Conservation (phyloP, 2,113 vertebrate genomes). For the Seriola rivoliana region DNA sequence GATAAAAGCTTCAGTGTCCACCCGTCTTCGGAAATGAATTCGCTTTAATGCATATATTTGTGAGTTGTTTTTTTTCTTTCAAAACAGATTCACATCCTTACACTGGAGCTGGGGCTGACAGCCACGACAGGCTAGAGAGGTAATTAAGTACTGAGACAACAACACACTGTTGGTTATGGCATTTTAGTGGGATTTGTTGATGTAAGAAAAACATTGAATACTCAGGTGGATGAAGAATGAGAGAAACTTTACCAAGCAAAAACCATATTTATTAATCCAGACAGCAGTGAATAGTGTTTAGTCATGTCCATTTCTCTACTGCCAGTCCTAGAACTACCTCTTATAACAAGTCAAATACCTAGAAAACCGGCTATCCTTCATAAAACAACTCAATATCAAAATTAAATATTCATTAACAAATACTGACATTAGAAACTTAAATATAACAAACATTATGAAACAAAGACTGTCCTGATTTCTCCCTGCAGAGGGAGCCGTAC, state of each 20-base stretch:
- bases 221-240: not conserved
- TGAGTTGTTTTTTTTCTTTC: no score
- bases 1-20: no score
- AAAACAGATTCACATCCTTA: no score
- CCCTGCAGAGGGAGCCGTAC: conserved; percentile 3
- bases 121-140: no score
- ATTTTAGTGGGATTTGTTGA: not conserved
- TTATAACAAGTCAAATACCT: not conserved
- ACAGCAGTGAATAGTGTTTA: not conserved
- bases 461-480: not conserved
- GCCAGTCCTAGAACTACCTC: not conserved
- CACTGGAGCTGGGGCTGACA: no score
- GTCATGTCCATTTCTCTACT: not conserved
- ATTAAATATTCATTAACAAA: conserved; percentile 20
- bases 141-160: not conserved
- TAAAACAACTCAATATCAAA: conserved; percentile 19
- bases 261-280: conserved; percentile 5
- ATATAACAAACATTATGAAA: conserved; percentile 25
- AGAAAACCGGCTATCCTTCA: conserved; percentile 3
- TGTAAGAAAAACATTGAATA: not conserved
- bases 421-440: not conserved
- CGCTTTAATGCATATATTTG: no score
- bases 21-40: no score
- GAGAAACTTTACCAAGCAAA: not conserved
- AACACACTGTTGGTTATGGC: not conserved